Evolutionary conservation across 1,140 invertebrate species (phyloP), one percentile per base, ranked within the genome.

Genomic region (Ceratina japonica): DNA sequence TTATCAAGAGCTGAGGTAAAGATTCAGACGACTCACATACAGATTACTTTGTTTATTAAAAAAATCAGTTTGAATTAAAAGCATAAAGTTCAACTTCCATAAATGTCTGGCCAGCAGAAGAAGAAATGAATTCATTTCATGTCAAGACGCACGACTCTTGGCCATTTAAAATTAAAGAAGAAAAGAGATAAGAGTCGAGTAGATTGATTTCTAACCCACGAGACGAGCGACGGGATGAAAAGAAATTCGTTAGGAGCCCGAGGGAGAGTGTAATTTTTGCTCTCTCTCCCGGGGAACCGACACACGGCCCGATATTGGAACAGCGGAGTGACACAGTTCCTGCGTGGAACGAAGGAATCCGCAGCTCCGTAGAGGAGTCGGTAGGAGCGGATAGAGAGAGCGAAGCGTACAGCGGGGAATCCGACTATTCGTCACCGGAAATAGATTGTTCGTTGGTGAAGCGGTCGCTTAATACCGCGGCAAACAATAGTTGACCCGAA

Each of bases 401-500:
- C 56, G 20, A 58, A 15, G 49, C 27, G 24, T 12, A n/a, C n/a
- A n/a, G 75, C 52, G 51, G 49, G 12, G 49, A 81, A 16, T 0
- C 31, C n/a, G 72, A 81, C 75, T 78, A 86, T 77, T 61, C 52
- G 78, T 52, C 74, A 82, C 81, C 86, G 84, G 84, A 87, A 88
- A 87, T 86, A 86, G 78, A 80, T 63, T 85, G 79, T 82, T 86
- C 72, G 76, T 71, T 68, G 65, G 54, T 71, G 63, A 74, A 75
- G 68, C 66, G 75, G 64, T 64, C 81, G 79, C 76, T 80, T 86
- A 82, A 86, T 85, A 76, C 83, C 69, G 51, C 80, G 80, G 70
- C 75, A 69, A 88, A 87, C 85, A 87, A 88, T 84, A 82, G 79
- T 80, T 68, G 85, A 88, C 80, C 86, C 78, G 72, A 86, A 87